phyloP scores from a whole-genome alignment of 2,797 vertebrate species.

The Carcharodon carcharias region DNA sequence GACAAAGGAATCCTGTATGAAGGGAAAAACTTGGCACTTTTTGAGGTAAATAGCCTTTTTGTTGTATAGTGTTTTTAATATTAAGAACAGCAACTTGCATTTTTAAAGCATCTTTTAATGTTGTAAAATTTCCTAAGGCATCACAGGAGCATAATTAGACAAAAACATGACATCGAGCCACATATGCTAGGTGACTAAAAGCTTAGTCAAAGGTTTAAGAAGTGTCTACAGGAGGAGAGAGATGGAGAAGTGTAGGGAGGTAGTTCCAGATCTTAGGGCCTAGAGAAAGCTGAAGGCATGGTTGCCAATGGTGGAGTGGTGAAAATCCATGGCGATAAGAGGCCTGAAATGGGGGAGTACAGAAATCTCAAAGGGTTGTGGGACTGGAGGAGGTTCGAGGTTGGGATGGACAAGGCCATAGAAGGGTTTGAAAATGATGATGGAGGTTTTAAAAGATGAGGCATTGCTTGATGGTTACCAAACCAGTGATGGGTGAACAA shows the following conservation, averaged over 20 bases:
- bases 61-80: background rate
- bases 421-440: background rate
- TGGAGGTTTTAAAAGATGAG: background rate
- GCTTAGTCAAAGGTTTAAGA: background rate
- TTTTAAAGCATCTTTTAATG: background rate
- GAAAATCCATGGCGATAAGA: background rate
- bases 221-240: too few relatives aligned
- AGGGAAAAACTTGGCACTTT: conserved; percentile 92
- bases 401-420: background rate
- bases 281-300: background rate
- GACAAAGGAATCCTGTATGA: conserved; percentile 72
- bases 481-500: background rate
- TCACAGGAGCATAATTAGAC: background rate
- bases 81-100: background rate
- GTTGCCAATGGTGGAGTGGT: background rate
- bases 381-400: background rate
- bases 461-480: background rate
- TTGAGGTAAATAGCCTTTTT: conserved; percentile 66
- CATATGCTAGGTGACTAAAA: background rate
- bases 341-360: background rate
- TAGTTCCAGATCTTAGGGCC: background rate
- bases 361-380: background rate
- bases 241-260: too few relatives aligned
- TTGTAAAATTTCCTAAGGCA: background rate
- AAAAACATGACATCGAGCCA: background rate